Evolutionary conservation across 2,888 invertebrate species (phyloP).

Genomic region (Dascillus cervinus): DNA sequence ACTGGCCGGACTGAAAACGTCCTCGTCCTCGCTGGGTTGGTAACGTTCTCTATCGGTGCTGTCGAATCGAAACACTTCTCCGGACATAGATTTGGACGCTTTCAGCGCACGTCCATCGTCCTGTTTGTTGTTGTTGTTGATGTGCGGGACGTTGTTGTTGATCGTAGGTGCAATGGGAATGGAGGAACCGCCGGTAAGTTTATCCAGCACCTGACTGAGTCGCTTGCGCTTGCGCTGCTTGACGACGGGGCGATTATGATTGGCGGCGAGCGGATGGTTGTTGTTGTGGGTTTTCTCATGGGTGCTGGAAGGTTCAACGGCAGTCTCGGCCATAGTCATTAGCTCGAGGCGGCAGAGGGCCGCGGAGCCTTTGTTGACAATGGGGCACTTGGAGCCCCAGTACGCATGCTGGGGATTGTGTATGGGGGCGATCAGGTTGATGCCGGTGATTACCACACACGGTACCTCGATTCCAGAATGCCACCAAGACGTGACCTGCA

Average conservation of each 20-base stretch:
- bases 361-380: constrained; percentile 40
- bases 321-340: constrained; percentile 68
- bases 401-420: constrained; percentile 23
- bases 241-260: constrained; percentile 53
- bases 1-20: constrained; percentile 51
- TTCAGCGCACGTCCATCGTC: constrained; percentile 28
- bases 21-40: constrained; percentile 48
- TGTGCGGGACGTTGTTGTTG: constrained; percentile 44
- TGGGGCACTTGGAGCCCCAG: constrained; percentile 18
- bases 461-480: no score
- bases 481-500: constrained; percentile 9
- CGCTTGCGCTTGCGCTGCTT: constrained; percentile 72
- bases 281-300: constrained; percentile 44
- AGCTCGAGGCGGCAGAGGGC: constrained; percentile 50
- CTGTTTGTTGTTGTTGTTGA: constrained; percentile 35
- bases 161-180: constrained; percentile 32
- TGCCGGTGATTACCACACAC: constrained; percentile 9
- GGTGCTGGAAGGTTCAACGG: constrained; percentile 47
- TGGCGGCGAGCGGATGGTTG: constrained; percentile 53
- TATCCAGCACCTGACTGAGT: constrained; percentile 73
- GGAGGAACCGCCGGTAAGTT: constrained; percentile 48
- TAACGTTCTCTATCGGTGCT: constrained; percentile 34
- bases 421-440: constrained; percentile 5
- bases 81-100: constrained; percentile 34
- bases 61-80: constrained; percentile 49